Base-by-base conservation (phyloP, 2,888 invertebrate genomes). In the Drosophila infuscata region DNA sequence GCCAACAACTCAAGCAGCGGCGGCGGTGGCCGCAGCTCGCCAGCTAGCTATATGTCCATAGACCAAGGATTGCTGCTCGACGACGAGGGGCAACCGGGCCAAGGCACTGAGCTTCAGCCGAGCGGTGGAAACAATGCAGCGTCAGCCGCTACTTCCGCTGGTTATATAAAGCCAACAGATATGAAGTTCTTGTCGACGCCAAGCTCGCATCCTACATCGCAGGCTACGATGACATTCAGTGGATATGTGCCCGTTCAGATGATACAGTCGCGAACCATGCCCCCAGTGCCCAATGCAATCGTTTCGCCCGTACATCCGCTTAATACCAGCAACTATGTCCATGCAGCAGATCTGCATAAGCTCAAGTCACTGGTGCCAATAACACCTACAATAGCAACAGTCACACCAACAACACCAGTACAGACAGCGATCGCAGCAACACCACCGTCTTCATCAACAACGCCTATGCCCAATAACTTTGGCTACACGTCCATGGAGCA, bases 401-500 rank as follows among this genome's bases (percentile, higher is more conserved):
- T 60, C 17, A n/a, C 62, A 25, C 2, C 57, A 20, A 12, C 35
- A 35, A 11, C 57, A 36, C 9, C 62, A 9, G 11, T 20, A 20
- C 52, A 11, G n/a, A 46, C 64, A 17, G n/a, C 38, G 20, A 25
- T 70, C 11, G 48, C 56, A 9, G 20, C 32, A 8, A 73, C 67
- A 36, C 36, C 53, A 38, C 67, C 74, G 33, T 25, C 60, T 17
- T 41, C n/a, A 32, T 3, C 43, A 25, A 35, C 43, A 12, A 3
- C 35, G 9, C 35, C 64, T 20, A 48, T 33, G 67, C 33, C 64
- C 62, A 75, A 61, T 29, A 61, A 59, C 32, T 66, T 69, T 36
- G 91, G 90, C 29, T 90, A 90, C 33, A 90, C 89, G 58, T 64
- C 89, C 60, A 88, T 91, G 77, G 91, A 90, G 69, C 81, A 85